Evolutionary conservation across 2,797 vertebrate genomes (phyloP).

Genomic region (Eidolon dupreanum): DNA sequence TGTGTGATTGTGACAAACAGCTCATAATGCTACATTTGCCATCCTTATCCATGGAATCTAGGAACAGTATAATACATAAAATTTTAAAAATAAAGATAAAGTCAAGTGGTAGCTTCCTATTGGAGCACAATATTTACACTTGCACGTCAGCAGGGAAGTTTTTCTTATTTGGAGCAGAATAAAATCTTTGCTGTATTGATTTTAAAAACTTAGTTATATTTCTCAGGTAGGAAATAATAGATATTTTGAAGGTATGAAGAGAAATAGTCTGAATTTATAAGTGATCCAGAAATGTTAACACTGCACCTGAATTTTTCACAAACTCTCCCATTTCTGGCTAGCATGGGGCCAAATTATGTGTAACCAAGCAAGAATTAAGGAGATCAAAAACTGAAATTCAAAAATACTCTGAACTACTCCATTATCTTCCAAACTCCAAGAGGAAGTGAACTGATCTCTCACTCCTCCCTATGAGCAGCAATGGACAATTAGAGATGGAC

Average conservation of each 20-base stretch:
- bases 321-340: neutral
- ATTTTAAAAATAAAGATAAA: neutral
- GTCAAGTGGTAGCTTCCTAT: neutral
- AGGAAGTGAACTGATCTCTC: neutral
- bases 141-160: neutral
- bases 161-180: neutral
- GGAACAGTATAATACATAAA: neutral
- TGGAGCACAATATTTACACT: neutral
- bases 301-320: neutral
- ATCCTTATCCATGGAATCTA: neutral
- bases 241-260: neutral
- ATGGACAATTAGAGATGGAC: neutral
- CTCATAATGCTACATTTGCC: neutral
- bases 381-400: conserved; percentile 7
- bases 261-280: neutral
- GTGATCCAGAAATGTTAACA: neutral
- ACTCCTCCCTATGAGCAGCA: neutral
- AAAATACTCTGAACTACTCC: neutral
- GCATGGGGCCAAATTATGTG: neutral
- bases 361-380: neutral
- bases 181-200: neutral
- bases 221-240: conserved; percentile 14
- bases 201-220: neutral
- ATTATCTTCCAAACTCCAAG: neutral
- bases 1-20: neutral